Evolutionary conservation across 2,797 vertebrate species (phyloP), one percentile per base, ranked within the genome.

Genomic region (Acanthornis magna): DNA sequence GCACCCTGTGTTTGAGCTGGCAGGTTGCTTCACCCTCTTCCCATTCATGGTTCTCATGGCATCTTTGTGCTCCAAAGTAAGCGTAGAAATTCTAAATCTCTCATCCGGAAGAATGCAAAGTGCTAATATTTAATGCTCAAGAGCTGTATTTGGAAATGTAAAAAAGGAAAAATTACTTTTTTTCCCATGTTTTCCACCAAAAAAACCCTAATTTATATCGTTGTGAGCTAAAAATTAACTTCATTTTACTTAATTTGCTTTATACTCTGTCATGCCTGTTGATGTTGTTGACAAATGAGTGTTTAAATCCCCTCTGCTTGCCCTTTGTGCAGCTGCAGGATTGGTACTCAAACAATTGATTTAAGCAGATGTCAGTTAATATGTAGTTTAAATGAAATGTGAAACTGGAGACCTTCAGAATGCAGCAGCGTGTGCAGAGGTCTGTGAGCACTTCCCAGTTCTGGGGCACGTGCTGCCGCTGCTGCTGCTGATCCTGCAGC

Each of bases 391-490:
- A 51, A n/a, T 42, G 29, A 77, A 84, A 61, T 7, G 20, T n/a
- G 68, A 17, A 40, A 23, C 70, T 81, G 29, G 67, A 54, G 58
- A 20, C 51, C 48, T 51, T 10, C 11, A 53, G 68, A 51, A 22
- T 3, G 42, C 27, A 15, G 51, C 19, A 25, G 63, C 3, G 1
- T 4, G 4, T 18, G 13, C 6, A 42, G 48, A 19, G n/a, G 10
- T 4, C 74, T 43, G 2, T 4, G 60, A 80, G 38, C 0, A 0
- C 63, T 20, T 25, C 38, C 3, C 25, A 7, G 71, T 14, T 22
- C 17, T 1, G 10, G 61, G 48, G 57, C 4, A 0, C 0, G 8
- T 15, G 67, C 57, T 58, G 72, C 30, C 63, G 61, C 67, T 47
- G 47, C 22, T 75, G 62, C 50, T n/a, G 36, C 36, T 34, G 50